Evolutionary conservation across 2,113 vertebrate species (phyloP).

Genomic region (Progne subis): DNA sequence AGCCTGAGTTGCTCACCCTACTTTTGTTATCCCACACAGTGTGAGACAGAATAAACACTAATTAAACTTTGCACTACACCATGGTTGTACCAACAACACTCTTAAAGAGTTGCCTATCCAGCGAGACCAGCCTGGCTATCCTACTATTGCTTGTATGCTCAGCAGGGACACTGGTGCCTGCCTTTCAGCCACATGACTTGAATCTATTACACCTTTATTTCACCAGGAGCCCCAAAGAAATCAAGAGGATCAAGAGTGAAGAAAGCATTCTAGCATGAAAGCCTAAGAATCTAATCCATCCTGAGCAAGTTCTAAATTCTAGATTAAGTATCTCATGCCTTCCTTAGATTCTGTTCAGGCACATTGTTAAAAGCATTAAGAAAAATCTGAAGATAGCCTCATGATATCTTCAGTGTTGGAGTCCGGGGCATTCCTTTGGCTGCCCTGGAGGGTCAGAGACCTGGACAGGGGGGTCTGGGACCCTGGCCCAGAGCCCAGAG

Average conservation of each 20-base stretch:
- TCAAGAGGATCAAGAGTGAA: neutral
- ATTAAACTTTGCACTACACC: neutral
- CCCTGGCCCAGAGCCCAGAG: no score
- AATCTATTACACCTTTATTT: neutral
- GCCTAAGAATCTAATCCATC: neutral
- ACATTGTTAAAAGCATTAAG: neutral
- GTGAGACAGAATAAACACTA: neutral
- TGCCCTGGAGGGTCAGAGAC: no score
- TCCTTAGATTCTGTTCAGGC: neutral
- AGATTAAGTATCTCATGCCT: neutral
- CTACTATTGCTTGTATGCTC: neutral
- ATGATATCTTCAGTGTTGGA: neutral
- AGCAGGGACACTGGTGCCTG: neutral
- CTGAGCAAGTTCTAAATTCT: neutral
- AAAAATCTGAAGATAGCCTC: neutral
- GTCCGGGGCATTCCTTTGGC: no score
- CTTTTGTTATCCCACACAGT: neutral
- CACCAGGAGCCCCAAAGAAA: neutral
- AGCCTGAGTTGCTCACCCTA: neutral
- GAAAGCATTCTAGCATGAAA: neutral
- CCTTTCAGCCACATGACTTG: neutral
- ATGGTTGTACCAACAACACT: neutral
- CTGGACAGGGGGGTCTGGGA: no score
- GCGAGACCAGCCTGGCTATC: neutral
- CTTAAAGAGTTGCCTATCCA: neutral